Base-by-base conservation (phyloP, 1,140 invertebrate species). In the Drosophila littoralis region DNA sequence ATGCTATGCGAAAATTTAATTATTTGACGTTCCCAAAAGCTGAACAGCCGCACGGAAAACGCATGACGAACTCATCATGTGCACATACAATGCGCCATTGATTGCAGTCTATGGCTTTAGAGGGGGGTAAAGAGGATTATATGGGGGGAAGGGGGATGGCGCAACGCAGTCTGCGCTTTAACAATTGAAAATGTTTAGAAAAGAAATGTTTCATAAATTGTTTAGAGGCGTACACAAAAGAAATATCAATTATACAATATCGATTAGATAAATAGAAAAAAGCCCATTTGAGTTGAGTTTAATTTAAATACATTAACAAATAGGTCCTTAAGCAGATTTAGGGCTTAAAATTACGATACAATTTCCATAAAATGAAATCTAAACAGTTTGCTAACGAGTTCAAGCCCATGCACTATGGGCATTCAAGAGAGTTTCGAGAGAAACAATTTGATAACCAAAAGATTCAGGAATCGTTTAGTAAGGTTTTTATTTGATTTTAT, bases 1-100 rank as follows among this genome's bases (percentile, higher is more conserved):
- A 55, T 79, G 79, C 70, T 69, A 79, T 79, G 88, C 83, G 76
- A 88, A 88, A 88, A 89, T 88, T 89, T 80, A 88, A 88, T 88
- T 88, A 89, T 89, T 88, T 82, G 79, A 60, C 78, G 60, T 79
- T 63, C 51, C 60, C 42, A 46, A 78, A 63, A 77, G 43, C 51
- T 38, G 33, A 54, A 50, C 45, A 36, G 32, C 46, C 28, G 43
- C 4, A 28, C 22, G 6, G 52, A 17, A 40, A 55, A 65, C 38
- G 50, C 58, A 50, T 52, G 28, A 66, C 68, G 55, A 58, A 64
- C 48, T 40, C 57, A 13, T 57, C 35, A 28, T 52, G 15, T 58
- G 52, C 51, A 6, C 73, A 74, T 46, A 69, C 48, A 85, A 75
- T 81, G 40, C 63, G 35, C 51, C 79, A 86, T 79, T 86, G 82